Evolutionary conservation across 2,888 invertebrate genomes (phyloP).

Genomic region (Xestia sexstrigata): DNA sequence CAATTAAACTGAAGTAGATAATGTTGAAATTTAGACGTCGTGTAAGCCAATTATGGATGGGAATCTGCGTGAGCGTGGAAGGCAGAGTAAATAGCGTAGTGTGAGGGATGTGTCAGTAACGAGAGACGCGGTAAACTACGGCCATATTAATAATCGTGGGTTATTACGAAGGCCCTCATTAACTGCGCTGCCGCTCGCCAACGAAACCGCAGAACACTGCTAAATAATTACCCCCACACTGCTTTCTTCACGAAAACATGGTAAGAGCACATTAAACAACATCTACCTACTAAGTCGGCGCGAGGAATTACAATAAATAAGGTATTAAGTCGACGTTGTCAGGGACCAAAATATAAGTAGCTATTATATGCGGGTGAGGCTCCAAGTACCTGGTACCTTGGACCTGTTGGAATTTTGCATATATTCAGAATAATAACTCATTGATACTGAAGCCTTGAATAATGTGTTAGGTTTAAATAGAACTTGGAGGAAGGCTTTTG

Average conservation of each 20-base stretch:
- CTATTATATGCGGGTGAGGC: conserved; percentile 61
- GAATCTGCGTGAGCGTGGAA: conserved; percentile 61
- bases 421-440: conserved; percentile 42
- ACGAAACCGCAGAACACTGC: conserved; percentile 89
- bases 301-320: conserved; percentile 87
- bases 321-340: conserved; percentile 85
- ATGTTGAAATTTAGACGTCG: conserved; percentile 55
- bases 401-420: conserved; percentile 55
- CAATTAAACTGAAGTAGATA: conserved; percentile 39
- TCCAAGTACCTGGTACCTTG: conserved; percentile 30
- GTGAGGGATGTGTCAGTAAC: conserved; percentile 76
- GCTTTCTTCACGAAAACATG: conserved; percentile 89
- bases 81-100: conserved; percentile 74
- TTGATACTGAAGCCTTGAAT: conserved; percentile 44
- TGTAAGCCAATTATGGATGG: conserved; percentile 52
- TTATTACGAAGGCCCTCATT: conserved; percentile 88
- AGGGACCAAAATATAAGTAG: conserved; percentile 77
- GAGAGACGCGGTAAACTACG: conserved; percentile 81
- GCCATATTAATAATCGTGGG: conserved; percentile 87
- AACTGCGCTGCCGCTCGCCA: conserved; percentile 82
- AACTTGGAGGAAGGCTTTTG: conserved; percentile 13
- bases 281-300: conserved; percentile 85
- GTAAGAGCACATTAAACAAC: conserved; percentile 85
- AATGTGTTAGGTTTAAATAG: conserved; percentile 34
- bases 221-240: conserved; percentile 87